A percentile compares a stretch with the other conserved stretches of the same genome.
These are phyloP conservation scores for Colletes collaris DNA, from an alignment of 2,888 invertebrate genomes.

Conservation along the genomic window DNA sequence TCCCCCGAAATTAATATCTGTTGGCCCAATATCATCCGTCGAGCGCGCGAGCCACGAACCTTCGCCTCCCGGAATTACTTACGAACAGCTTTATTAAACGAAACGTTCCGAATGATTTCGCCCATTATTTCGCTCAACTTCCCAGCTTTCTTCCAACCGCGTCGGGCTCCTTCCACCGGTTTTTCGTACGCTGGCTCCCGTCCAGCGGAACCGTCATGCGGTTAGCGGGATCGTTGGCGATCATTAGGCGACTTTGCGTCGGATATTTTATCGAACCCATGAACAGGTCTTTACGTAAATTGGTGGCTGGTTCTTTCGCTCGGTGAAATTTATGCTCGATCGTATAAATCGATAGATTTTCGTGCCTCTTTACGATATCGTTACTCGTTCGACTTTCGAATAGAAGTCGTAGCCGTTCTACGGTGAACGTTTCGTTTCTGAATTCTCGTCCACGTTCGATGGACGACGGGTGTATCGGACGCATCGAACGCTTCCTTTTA, in stretches of 20 bases:
- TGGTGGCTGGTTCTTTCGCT: slow-evolving; percentile 8
- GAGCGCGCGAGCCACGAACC: slow-evolving; percentile 47
- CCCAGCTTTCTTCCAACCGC: slow-evolving; percentile 18
- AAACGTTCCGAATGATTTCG: slow-evolving; percentile 60
- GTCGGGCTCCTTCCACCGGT: not conserved
- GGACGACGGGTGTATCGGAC: not conserved
- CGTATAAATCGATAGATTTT: not conserved
- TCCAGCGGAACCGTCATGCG: slow-evolving; percentile 25
- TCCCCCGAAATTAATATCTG: slow-evolving; percentile 82
- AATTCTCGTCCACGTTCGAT: not conserved
- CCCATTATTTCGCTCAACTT: slow-evolving; percentile 16
- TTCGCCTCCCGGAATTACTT: slow-evolving; percentile 58
- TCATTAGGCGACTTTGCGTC: slow-evolving; percentile 15
- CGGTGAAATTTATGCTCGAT: no score
- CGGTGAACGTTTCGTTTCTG: not conserved
- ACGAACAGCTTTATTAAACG: slow-evolving; percentile 69
- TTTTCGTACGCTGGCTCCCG: slow-evolving; percentile 12
- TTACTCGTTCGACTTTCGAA: no score
- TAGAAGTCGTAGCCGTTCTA: no score
- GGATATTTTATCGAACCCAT: slow-evolving; percentile 9
- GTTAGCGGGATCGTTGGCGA: slow-evolving; percentile 18
- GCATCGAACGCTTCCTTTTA: slow-evolving; percentile 26
- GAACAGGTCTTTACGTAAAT: slow-evolving; percentile 10
- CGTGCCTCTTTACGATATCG: no score
- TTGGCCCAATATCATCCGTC: slow-evolving; percentile 79